These are phyloP conservation scores for Pygmarrhopalites habei DNA, from an alignment of 1,140 invertebrate species.

Conservation along the genomic window DNA sequence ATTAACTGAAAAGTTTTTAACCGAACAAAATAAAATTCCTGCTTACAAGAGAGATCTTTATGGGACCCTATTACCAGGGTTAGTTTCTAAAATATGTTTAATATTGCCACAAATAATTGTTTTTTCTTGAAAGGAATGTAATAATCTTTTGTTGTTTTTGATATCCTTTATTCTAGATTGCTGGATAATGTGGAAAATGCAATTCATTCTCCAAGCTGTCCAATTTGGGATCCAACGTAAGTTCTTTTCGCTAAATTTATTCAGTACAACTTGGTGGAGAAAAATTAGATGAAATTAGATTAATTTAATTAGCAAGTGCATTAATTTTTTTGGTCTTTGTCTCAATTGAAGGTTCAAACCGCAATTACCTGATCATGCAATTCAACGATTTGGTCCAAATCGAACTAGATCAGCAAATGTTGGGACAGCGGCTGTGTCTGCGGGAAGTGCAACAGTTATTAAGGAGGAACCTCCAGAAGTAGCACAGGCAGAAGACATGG, in stretches of 20 bases:
- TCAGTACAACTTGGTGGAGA: no score
- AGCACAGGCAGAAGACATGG: conserved; percentile 25
- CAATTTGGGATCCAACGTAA: conserved; percentile 90
- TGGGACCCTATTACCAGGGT: conserved; percentile 32
- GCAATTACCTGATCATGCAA: conserved; percentile 56
- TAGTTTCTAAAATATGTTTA: background rate
- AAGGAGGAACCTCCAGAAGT: conserved; percentile 37
- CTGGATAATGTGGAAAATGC: conserved; percentile 78
- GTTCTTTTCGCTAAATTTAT: no score
- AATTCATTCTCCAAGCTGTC: conserved; percentile 73
- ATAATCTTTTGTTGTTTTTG: no score
- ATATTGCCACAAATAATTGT: background rate
- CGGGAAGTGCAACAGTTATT: conserved; percentile 27
- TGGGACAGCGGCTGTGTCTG: conserved; percentile 34
- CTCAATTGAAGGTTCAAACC: conserved; percentile 81
- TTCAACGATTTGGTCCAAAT: conserved; percentile 27
- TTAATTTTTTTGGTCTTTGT: no score
- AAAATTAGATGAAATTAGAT: no score
- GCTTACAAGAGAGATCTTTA: conserved; percentile 24
- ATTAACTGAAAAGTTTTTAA: conserved; percentile 51
- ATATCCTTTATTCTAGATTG: conserved; percentile 51
- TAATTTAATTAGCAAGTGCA: no score
- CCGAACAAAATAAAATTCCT: conserved; percentile 34
- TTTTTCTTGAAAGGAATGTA: no score
- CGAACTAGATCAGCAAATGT: conserved; percentile 15